Percentiles rank a stretch among this genome's conserved stretches.
phyloP scores from a whole-genome alignment of 1,140 invertebrate species.

The Babylonia areolata region DNA sequence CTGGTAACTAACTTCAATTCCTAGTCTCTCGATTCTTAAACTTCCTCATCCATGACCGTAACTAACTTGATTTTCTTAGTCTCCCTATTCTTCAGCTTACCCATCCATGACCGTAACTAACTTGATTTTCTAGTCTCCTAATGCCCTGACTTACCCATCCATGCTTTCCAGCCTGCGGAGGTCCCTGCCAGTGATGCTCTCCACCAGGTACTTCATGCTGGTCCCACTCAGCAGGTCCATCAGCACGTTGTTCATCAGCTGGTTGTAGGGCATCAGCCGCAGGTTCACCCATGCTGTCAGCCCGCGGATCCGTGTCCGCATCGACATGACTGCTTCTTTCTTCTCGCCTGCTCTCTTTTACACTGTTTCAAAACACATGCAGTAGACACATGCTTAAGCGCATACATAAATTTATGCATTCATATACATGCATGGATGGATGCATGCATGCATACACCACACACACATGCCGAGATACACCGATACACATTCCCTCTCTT shows the following conservation, averaged over 20 bases:
- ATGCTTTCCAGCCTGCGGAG: slow-evolving; percentile 69
- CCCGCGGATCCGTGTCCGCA: slow-evolving; percentile 71
- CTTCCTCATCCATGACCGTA: too few relatives aligned
- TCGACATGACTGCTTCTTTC: slow-evolving; percentile 58
- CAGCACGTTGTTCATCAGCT: slow-evolving; percentile 71
- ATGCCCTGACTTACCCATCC: slow-evolving; percentile 64
- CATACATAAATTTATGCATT: too few relatives aligned
- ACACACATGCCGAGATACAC: too few relatives aligned
- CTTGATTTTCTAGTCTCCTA: too few relatives aligned
- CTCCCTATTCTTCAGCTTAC: too few relatives aligned
- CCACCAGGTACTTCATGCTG: slow-evolving; percentile 72
- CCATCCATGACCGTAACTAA: too few relatives aligned
- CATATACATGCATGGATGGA: too few relatives aligned
- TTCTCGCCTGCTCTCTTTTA: background rate
- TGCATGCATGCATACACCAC: too few relatives aligned
- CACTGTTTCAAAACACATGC: background rate
- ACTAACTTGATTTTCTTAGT: too few relatives aligned
- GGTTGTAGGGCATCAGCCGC: slow-evolving; percentile 66
- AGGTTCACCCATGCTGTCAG: slow-evolving; percentile 75
- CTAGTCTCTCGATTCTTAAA: too few relatives aligned
- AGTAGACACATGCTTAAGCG: background rate
- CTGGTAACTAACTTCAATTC: too few relatives aligned
- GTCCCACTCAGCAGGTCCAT: slow-evolving; percentile 74
- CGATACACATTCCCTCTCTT: too few relatives aligned
- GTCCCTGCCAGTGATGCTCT: slow-evolving; percentile 72